Conservation (phyloP, 2,888 invertebrate genomes). For the Oscheius sp. region DNA sequence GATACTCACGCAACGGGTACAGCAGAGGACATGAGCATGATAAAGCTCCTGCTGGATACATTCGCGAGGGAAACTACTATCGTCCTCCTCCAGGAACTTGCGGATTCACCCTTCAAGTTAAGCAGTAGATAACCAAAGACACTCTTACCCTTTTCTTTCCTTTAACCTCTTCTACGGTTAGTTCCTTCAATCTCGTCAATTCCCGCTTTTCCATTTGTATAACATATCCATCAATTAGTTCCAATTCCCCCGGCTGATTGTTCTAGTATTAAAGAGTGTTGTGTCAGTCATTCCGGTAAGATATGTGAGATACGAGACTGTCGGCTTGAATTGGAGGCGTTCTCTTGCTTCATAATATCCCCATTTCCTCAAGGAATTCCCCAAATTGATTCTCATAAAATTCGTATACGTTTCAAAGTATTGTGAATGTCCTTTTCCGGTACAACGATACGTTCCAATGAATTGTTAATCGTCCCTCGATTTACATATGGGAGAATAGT, state of each 20-base stretch:
- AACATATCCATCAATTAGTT: neutral
- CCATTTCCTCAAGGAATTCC: too few relatives aligned
- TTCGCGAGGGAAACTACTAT: conserved; percentile 7
- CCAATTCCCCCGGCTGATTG: neutral
- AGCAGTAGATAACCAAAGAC: conserved; percentile 1
- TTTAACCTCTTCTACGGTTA: conserved; percentile 19
- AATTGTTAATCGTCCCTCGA: too few relatives aligned
- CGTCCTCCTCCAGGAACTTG: conserved; percentile 15
- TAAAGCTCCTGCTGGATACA: conserved; percentile 1
- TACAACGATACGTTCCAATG: too few relatives aligned
- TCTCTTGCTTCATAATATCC: too few relatives aligned
- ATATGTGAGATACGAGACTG: too few relatives aligned
- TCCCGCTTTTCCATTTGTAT: neutral
- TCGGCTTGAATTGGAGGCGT: too few relatives aligned
- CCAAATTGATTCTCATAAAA: too few relatives aligned
- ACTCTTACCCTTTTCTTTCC: neutral
- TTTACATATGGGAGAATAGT: neutral
- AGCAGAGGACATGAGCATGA: neutral
- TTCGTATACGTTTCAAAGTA: too few relatives aligned
- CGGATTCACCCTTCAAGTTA: conserved; percentile 9
- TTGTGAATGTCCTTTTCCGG: too few relatives aligned
- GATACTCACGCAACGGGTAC: neutral
- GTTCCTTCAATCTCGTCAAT: conserved; percentile 7
- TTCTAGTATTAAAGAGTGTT: too few relatives aligned
- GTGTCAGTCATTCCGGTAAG: too few relatives aligned